A percentile compares a stretch with the other conserved stretches of the same genome.
Conservation (phyloP, 2,888 invertebrate species). For the Cerceris rybyensis region DNA sequence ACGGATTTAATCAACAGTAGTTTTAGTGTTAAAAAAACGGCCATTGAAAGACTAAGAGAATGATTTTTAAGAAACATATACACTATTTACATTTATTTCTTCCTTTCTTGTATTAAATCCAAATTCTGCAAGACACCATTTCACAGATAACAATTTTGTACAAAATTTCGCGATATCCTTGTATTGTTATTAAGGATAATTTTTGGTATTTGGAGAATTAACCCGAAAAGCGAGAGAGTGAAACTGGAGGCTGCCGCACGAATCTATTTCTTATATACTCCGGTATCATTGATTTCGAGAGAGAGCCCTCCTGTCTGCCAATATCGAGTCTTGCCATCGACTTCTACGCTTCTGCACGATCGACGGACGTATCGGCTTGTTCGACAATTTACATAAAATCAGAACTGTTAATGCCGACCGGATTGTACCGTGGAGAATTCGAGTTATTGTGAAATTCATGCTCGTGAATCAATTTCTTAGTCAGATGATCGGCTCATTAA, state of each 20-base stretch:
- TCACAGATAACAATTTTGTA: too few relatives aligned
- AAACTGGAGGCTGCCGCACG: background rate
- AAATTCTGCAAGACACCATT: too few relatives aligned
- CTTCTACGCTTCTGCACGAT: background rate
- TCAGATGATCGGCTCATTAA: background rate
- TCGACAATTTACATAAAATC: constrained; percentile 14
- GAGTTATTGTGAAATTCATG: background rate
- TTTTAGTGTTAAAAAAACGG: too few relatives aligned
- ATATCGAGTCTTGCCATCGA: background rate
- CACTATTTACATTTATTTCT: too few relatives aligned
- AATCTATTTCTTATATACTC: constrained; percentile 26
- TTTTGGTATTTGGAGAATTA: background rate
- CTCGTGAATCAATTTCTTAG: background rate
- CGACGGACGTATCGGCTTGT: background rate
- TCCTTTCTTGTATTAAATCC: too few relatives aligned
- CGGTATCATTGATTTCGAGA: constrained; percentile 4
- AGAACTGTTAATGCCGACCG: background rate
- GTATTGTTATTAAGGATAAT: background rate
- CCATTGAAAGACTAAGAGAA: too few relatives aligned
- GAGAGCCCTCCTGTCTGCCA: background rate
- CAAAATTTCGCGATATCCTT: too few relatives aligned
- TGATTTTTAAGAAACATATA: too few relatives aligned
- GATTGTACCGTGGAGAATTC: background rate
- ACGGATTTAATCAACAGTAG: too few relatives aligned
- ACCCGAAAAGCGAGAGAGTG: background rate